These are phyloP conservation scores for Caenorhabditis remanei DNA, from an alignment of 1,140 invertebrate species.

Conservation along the genomic window DNA sequence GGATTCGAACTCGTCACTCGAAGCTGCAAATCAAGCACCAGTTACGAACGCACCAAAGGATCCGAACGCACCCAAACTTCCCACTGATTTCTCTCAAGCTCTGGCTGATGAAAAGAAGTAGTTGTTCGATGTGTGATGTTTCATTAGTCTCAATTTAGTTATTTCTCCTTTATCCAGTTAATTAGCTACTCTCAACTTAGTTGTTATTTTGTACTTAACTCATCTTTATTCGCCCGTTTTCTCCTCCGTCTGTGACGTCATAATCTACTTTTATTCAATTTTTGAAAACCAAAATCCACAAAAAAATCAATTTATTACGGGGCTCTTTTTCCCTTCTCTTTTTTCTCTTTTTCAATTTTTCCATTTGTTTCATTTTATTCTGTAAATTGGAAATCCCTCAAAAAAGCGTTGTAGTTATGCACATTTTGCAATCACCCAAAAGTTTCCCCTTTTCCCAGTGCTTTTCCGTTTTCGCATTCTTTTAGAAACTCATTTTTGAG, in stretches of 20 bases:
- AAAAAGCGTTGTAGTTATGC: constrained; percentile 35
- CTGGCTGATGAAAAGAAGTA: not conserved
- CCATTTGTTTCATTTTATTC: too few species aligned
- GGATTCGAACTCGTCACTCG: not conserved
- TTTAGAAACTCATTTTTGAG: not conserved
- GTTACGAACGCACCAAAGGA: constrained; percentile 7
- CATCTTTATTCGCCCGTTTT: not conserved
- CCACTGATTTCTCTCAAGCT: constrained; percentile 37
- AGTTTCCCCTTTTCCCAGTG: not conserved
- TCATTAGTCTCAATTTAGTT: not conserved
- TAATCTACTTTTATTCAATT: constrained; percentile 27
- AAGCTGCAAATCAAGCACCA: constrained; percentile 28
- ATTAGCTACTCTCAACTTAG: not conserved
- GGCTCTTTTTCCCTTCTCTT: not conserved
- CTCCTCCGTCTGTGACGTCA: constrained; percentile 34
- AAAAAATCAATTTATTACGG: constrained; percentile 45
- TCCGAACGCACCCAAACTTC: constrained; percentile 37
- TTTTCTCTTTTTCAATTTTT: not conserved
- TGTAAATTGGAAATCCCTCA: not conserved
- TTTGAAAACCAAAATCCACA: constrained; percentile 28
- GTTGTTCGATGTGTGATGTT: not conserved
- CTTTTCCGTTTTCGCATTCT: not conserved
- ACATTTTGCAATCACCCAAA: constrained; percentile 19
- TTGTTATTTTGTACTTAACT: constrained; percentile 42
- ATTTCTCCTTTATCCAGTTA: not conserved